These are phyloP conservation scores for Denticeps clupeoides DNA, from an alignment of 2,797 vertebrate species.

Conservation along the genomic window DNA sequence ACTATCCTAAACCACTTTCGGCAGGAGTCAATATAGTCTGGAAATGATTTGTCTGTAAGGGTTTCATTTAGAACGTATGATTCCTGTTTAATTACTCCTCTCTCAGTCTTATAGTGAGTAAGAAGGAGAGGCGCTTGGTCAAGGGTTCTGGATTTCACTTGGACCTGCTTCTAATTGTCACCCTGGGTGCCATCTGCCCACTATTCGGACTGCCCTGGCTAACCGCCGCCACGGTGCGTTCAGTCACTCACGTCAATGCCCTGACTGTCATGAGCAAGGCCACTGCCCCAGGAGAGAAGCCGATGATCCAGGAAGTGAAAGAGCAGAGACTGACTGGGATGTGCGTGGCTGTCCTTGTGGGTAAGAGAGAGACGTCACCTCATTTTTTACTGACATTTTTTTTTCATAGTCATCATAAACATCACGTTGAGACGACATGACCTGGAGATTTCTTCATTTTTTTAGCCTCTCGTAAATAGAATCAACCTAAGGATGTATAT, in stretches of 20 bases:
- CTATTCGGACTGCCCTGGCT: constrained; percentile 94
- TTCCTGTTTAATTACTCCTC: too few species aligned
- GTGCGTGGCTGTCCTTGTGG: constrained; percentile 78
- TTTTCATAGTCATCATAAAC: too few species aligned
- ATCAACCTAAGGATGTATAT: too few species aligned
- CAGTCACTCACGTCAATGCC: constrained; percentile 91
- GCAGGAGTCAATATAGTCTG: too few species aligned
- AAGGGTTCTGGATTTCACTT: constrained; percentile 96
- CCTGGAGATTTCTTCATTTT: too few species aligned
- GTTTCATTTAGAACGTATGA: too few species aligned
- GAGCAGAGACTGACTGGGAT: constrained; percentile 85
- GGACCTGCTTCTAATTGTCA: constrained; percentile 88
- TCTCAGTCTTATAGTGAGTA: constrained; percentile 86
- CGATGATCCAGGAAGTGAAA: constrained; percentile 75
- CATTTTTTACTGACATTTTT: too few species aligned
- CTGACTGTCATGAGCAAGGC: constrained; percentile 96
- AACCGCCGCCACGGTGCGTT: constrained; percentile 88
- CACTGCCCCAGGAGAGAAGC: constrained; percentile 87
- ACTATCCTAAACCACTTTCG: too few species aligned
- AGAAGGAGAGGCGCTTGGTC: constrained; percentile 82
- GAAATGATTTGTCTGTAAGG: too few species aligned
- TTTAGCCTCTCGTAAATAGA: too few species aligned
- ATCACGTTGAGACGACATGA: too few species aligned
- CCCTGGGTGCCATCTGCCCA: constrained; percentile 82
- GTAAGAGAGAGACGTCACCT: constrained; percentile 68